phyloP scores from a whole-genome alignment of 2,888 invertebrate species.

The Caenorhabditis plicata region DNA sequence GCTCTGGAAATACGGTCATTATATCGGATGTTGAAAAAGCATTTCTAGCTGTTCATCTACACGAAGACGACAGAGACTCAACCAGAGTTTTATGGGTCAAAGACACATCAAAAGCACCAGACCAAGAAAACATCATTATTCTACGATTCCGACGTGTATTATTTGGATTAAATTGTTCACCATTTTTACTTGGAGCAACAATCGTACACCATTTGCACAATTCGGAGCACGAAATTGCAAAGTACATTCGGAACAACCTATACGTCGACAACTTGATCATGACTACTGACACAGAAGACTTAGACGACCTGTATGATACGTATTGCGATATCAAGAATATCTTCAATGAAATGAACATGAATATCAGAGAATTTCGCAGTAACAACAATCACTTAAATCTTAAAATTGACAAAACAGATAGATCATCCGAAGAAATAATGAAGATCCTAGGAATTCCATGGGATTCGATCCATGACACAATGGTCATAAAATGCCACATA shows the following conservation, averaged over 20 bases:
- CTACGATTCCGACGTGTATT: constrained; percentile 27
- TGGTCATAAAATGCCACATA: too few relatives aligned
- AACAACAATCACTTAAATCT: too few relatives aligned
- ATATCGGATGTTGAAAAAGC: constrained; percentile 40
- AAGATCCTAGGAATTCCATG: too few relatives aligned
- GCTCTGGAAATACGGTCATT: constrained; percentile 7
- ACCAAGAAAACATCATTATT: constrained; percentile 13
- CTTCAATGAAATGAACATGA: too few relatives aligned
- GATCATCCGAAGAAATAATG: too few relatives aligned
- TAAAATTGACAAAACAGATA: too few relatives aligned
- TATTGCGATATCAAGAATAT: too few relatives aligned
- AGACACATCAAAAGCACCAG: constrained; percentile 10
- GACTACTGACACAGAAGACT: background rate
- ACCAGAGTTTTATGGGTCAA: constrained; percentile 25
- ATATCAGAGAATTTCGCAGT: too few relatives aligned
- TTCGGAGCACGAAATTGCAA: background rate
- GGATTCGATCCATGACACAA: too few relatives aligned
- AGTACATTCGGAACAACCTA: background rate
- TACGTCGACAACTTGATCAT: constrained; percentile 12
- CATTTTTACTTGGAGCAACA: constrained; percentile 15
- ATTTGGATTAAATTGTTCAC: constrained; percentile 35
- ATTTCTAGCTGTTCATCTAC: constrained; percentile 30
- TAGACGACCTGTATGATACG: too few relatives aligned
- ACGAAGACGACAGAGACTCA: constrained; percentile 26
- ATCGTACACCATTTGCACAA: constrained; percentile 1